These are phyloP conservation scores for Eueides isabella DNA, from an alignment of 1,140 invertebrate species.

Conservation along the genomic window DNA sequence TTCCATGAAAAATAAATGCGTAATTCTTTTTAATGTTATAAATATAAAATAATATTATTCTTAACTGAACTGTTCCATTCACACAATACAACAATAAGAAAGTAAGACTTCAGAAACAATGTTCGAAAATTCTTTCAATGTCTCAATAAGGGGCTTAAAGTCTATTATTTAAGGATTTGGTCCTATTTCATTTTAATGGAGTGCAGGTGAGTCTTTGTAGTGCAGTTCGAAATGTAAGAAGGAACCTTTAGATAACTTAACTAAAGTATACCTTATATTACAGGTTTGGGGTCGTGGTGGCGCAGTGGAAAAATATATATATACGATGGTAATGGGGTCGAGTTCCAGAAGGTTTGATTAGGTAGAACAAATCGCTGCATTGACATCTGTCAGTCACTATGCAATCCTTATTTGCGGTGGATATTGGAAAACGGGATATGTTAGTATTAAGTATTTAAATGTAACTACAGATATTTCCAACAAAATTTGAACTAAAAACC, in stretches of 20 bases:
- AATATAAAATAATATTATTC: no score
- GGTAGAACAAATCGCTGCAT: background rate
- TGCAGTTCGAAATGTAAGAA: slow-evolving; percentile 16
- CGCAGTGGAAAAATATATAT: background rate
- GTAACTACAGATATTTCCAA: no score
- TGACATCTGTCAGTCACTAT: background rate
- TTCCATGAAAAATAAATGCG: no score
- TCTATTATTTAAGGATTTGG: slow-evolving; percentile 56
- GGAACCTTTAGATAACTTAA: slow-evolving; percentile 1
- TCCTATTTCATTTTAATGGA: slow-evolving; percentile 46
- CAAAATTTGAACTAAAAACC: no score
- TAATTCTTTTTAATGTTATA: no score
- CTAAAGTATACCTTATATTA: background rate
- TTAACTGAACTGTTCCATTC: background rate
- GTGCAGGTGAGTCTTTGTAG: slow-evolving; percentile 44
- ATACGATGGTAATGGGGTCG: background rate
- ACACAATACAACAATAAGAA: slow-evolving; percentile 5
- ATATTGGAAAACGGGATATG: no score
- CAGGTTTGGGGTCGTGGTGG: background rate
- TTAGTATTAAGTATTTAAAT: no score
- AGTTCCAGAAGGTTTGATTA: background rate
- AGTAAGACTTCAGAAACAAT: slow-evolving; percentile 6
- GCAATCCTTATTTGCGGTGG: no score
- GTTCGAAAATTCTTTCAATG: slow-evolving; percentile 36
- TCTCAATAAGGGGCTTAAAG: slow-evolving; percentile 48